Percentiles rank a stretch among this genome's conserved stretches.
Evolutionary conservation across 2,113 vertebrate species (phyloP).

Genomic region (Tachysurus fulvidraco): DNA sequence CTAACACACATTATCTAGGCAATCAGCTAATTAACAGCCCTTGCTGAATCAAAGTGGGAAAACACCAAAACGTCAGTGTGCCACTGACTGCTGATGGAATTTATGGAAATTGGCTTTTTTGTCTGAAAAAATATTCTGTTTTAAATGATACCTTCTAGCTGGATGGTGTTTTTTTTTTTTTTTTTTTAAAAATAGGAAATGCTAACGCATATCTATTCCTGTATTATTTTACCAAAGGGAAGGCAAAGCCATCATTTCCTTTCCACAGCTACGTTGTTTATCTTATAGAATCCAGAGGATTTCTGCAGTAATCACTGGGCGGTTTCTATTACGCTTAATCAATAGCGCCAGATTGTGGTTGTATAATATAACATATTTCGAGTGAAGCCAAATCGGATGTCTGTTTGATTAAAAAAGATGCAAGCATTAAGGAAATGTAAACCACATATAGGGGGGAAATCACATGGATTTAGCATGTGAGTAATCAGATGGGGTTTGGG

Average conservation of each 20-base stretch:
- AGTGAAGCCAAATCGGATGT: not conserved
- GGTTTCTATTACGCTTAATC: slow-evolving; percentile 2
- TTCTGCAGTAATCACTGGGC: not conserved
- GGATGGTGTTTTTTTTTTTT: not conserved
- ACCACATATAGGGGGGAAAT: not conserved
- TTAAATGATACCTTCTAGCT: not conserved
- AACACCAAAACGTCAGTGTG: not conserved
- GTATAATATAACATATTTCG: not conserved
- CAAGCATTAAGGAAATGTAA: not conserved
- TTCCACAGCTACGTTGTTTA: not conserved
- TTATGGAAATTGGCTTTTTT: not conserved
- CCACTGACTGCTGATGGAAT: not conserved
- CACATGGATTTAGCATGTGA: not conserved
- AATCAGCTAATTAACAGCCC: not conserved
- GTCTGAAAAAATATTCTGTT: too few species aligned
- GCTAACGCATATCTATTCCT: not conserved
- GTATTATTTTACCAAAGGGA: too few species aligned
- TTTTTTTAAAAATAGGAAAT: not conserved
- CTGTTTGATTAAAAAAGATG: not conserved
- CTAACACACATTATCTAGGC: not conserved
- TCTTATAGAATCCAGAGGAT: not conserved
- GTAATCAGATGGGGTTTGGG: not conserved
- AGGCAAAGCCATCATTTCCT: not conserved
- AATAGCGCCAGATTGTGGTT: not conserved
- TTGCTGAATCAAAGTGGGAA: not conserved